These are phyloP conservation scores for Leistus spinibarbis DNA, from an alignment of 2,888 invertebrate species.

Conservation along the genomic window DNA sequence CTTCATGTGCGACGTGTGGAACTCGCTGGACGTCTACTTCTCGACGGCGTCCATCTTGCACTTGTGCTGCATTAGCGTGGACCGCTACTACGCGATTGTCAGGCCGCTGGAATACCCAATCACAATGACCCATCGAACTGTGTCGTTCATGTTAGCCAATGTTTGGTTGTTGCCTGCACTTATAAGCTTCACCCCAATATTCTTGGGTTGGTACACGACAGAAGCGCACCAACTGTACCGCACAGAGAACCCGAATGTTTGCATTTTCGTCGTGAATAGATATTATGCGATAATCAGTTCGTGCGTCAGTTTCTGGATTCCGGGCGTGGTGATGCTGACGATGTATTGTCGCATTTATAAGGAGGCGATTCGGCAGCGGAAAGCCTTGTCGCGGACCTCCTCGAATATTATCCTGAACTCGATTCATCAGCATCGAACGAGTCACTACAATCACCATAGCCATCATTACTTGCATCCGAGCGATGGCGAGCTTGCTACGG, in stretches of 20 bases:
- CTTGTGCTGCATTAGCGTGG: slow-evolving; percentile 92
- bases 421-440: slow-evolving; percentile 80
- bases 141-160: slow-evolving; percentile 80
- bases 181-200: slow-evolving; percentile 93
- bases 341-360: slow-evolving; percentile 88
- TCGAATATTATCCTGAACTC: slow-evolving; percentile 85
- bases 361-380: slow-evolving; percentile 82
- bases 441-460: slow-evolving; percentile 53
- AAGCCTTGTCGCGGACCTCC: slow-evolving; percentile 82
- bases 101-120: slow-evolving; percentile 90
- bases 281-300: slow-evolving; percentile 88
- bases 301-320: slow-evolving; percentile 92
- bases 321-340: slow-evolving; percentile 88
- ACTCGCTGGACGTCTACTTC: slow-evolving; percentile 92
- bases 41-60: slow-evolving; percentile 91
- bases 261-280: slow-evolving; percentile 84
- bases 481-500: slow-evolving; percentile 61
- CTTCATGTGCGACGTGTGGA: slow-evolving; percentile 93
- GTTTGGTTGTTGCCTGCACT: slow-evolving; percentile 93
- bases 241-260: slow-evolving; percentile 72
- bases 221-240: slow-evolving; percentile 63
- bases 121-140: slow-evolving; percentile 85
- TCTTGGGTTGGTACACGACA: slow-evolving; percentile 83
- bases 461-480: slow-evolving; percentile 66
- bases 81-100: slow-evolving; percentile 90